These are phyloP conservation scores for Heliconius nattereri DNA, from an alignment of 1,140 invertebrate species.

Conservation along the genomic window DNA sequence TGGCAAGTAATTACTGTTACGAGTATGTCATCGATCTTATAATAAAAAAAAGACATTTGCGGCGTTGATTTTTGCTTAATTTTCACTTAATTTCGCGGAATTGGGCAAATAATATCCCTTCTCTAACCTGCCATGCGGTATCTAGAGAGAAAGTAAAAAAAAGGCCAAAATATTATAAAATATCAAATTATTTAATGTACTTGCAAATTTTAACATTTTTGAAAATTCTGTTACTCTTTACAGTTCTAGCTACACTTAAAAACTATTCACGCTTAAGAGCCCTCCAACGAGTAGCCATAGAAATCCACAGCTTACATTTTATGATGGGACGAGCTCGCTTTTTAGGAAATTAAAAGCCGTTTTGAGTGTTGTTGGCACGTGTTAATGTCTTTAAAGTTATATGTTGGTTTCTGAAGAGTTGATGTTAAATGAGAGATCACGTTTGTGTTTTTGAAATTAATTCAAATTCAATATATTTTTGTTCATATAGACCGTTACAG, in stretches of 20 bases:
- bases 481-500: too few relatives aligned
- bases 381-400: slow-evolving; percentile 7
- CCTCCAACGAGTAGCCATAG: slow-evolving; percentile 10
- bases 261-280: slow-evolving; percentile 11
- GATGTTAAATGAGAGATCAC: not conserved
- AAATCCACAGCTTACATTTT: slow-evolving; percentile 14
- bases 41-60: too few relatives aligned
- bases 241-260: slow-evolving; percentile 1
- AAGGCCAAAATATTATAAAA: too few relatives aligned
- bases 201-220: not conserved
- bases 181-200: too few relatives aligned
- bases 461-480: too few relatives aligned
- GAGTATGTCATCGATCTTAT: too few relatives aligned
- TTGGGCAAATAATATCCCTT: too few relatives aligned
- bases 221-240: not conserved
- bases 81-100: too few relatives aligned
- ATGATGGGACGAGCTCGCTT: slow-evolving; percentile 4
- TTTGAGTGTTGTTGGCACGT: not conserved
- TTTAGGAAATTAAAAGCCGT: slow-evolving; percentile 13
- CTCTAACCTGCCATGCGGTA: too few relatives aligned
- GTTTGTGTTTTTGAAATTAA: not conserved
- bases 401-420: not conserved
- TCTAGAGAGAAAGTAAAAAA: too few relatives aligned
- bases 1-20: too few relatives aligned
- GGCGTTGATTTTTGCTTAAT: too few relatives aligned